These are phyloP conservation scores for Cryptus viduatorius DNA, from an alignment of 2,888 invertebrate species.

Conservation along the genomic window DNA sequence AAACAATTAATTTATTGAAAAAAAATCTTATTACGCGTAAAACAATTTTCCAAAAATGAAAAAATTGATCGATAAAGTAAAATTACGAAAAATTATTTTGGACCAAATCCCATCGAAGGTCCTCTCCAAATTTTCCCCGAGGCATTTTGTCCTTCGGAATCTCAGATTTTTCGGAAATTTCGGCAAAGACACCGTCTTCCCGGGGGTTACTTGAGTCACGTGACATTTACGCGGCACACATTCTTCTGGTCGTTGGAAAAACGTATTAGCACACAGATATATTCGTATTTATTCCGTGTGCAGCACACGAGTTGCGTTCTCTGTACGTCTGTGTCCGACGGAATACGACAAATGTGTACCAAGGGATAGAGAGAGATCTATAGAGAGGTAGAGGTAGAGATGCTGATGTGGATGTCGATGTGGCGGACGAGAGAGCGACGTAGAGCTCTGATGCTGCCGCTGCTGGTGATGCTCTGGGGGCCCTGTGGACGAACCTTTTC, in stretches of 20 bases:
- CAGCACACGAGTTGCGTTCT: not conserved
- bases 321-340: not conserved
- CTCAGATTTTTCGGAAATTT: constrained; percentile 27
- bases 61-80: no score
- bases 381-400: constrained; percentile 37
- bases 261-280: not conserved
- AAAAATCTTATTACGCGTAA: no score
- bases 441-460: constrained; percentile 57
- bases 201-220: not conserved
- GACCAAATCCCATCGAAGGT: no score
- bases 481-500: constrained; percentile 72
- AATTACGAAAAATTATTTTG: no score
- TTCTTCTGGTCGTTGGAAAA: not conserved
- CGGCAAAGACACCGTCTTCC: not conserved
- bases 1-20: no score
- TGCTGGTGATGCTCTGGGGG: constrained; percentile 56
- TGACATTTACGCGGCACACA: not conserved
- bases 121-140: no score
- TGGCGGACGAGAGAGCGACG: constrained; percentile 57
- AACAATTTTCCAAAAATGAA: no score
- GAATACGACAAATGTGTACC: constrained; percentile 3
- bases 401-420: constrained; percentile 69
- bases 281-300: not conserved
- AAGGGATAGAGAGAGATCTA: constrained; percentile 5
- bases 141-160: constrained; percentile 14